Percentiles rank a stretch among this genome's conserved stretches.
Conservation (phyloP, 2,113 vertebrate species). For the Thunnus maccoyii region DNA sequence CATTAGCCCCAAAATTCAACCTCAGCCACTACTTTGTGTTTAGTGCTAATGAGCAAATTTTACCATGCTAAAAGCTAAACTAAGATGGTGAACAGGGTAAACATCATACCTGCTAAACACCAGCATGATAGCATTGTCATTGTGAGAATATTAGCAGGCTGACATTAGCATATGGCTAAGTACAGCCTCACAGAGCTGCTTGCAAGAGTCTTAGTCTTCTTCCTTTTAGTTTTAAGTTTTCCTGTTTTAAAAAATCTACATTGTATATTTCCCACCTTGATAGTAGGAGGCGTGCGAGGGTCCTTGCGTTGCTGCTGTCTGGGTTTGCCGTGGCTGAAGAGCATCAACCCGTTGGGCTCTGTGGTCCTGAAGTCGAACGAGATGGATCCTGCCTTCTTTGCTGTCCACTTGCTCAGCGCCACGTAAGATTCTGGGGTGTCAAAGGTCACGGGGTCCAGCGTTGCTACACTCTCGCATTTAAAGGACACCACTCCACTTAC, state of each 20-base stretch:
- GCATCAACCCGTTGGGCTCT: conserved; percentile 95
- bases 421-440: conserved; percentile 98
- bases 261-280: conserved; percentile 85
- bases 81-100: no score
- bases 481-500: conserved; percentile 97
- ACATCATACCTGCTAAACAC: no score
- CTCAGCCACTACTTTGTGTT: no score
- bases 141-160: no score
- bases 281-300: conserved; percentile 92
- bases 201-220: no score
- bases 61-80: no score
- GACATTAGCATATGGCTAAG: no score
- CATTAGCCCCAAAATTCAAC: no score
- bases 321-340: conserved; percentile 97
- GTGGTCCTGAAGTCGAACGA: conserved; percentile 98
- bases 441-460: conserved; percentile 97
- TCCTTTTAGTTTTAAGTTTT: not conserved
- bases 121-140: no score
- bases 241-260: not conserved
- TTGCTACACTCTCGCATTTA: conserved; percentile 98
- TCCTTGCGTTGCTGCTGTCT: conserved; percentile 92
- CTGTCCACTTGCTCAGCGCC: conserved; percentile 96
- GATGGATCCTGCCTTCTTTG: conserved; percentile 98
- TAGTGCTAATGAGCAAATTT: no score
- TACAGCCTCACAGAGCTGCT: no score